Conservation (phyloP, 2,113 vertebrate genomes). For the Hiodon tergisus region DNA sequence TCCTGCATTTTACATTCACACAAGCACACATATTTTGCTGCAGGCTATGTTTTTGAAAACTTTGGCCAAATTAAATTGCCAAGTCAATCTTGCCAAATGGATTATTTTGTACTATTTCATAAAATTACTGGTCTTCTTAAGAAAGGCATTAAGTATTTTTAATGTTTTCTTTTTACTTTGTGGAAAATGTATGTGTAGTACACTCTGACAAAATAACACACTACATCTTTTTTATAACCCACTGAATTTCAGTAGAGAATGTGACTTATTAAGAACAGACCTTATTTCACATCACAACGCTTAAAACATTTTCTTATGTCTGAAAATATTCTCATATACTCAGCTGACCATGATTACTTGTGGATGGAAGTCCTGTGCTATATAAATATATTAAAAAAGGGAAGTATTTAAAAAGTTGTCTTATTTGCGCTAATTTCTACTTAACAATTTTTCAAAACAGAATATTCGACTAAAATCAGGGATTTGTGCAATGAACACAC, state of each 20-base stretch:
- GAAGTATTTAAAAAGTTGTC: too few species aligned
- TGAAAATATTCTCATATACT: too few species aligned
- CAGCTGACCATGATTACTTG: too few species aligned
- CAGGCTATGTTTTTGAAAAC: constrained; percentile 32
- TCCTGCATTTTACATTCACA: constrained; percentile 43
- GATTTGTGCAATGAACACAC: not conserved
- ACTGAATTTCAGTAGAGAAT: constrained; percentile 5
- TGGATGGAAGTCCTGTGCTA: too few species aligned
- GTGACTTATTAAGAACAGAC: not conserved
- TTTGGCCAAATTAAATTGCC: constrained; percentile 23
- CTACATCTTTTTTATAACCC: not conserved
- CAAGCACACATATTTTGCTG: constrained; percentile 21
- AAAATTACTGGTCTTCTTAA: too few species aligned
- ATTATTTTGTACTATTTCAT: too few species aligned
- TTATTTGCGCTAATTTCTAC: too few species aligned
- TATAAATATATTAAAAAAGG: too few species aligned
- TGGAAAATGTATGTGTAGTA: too few species aligned
- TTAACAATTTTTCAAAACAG: too few species aligned
- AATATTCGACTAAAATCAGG: not conserved
- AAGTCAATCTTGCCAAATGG: too few species aligned
- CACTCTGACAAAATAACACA: not conserved
- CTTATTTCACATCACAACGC: not conserved
- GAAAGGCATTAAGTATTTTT: not conserved
- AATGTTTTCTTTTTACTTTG: not conserved
- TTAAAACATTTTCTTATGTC: too few species aligned